A percentile compares a stretch with the other conserved stretches of the same genome.
Conservation (phyloP, 2,797 vertebrate genomes). For the Erpetoichthys calabaricus region DNA sequence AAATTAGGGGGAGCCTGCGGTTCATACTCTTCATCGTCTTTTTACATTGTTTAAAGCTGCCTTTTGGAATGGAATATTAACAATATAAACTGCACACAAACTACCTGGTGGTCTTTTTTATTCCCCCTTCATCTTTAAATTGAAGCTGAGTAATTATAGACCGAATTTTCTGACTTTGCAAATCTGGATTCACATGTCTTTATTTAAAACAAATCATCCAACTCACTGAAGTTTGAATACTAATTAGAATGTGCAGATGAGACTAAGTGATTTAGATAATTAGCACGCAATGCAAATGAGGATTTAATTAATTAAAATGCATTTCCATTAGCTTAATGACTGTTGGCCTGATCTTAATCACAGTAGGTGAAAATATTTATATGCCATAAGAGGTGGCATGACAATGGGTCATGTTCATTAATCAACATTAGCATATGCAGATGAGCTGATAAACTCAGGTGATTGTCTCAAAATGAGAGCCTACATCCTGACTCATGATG, state of each 20-base stretch:
- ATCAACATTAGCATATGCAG: slow-evolving; percentile 18
- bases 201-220: slow-evolving; percentile 24
- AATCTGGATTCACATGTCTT: slow-evolving; percentile 13
- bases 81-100: too few relatives aligned
- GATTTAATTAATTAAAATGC: slow-evolving; percentile 50
- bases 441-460: not conserved
- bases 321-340: slow-evolving; percentile 52
- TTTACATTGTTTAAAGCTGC: too few relatives aligned
- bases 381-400: slow-evolving; percentile 27
- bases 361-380: slow-evolving; percentile 33
- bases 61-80: too few relatives aligned
- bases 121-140: too few relatives aligned
- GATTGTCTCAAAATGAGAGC: too few relatives aligned
- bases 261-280: slow-evolving; percentile 45
- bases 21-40: too few relatives aligned
- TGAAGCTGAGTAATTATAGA: too few relatives aligned
- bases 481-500: too few relatives aligned
- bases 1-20: too few relatives aligned
- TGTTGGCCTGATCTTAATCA: slow-evolving; percentile 38
- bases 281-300: slow-evolving; percentile 52
- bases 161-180: slow-evolving; percentile 3
- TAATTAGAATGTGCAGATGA: slow-evolving; percentile 42
- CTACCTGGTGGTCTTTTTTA: too few relatives aligned
- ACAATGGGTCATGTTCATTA: slow-evolving; percentile 33
- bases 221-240: slow-evolving; percentile 23